Base-by-base conservation (phyloP, 1,140 invertebrate species). In the Chymomyza costata region DNA sequence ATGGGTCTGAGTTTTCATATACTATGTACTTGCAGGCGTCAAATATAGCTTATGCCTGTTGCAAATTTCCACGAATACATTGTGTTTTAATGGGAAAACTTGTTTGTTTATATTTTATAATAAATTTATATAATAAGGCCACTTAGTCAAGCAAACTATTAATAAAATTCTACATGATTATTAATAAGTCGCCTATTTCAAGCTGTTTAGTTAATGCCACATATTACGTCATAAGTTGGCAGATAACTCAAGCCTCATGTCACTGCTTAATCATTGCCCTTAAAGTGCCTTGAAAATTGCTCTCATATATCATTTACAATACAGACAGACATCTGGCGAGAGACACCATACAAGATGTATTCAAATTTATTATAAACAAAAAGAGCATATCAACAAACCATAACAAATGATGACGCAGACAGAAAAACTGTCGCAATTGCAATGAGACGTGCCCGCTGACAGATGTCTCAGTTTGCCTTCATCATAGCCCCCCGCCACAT, bases 401-500 rank as follows among this genome's bases (percentile, higher is more conserved):
- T 45, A 80, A 73, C 58, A 80, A 74, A 65, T 47, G 35, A 55
- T 78, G 73, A 78, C 73, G 73, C 58, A 68, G 67, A 28, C 32
- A 55, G 30, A 65, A 68, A 76, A 80, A 78, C 73, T 68, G 74
- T 78, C 73, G 52, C 67, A 78, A 80, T 56, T 71, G 67, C 43
- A 39, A 44, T 30, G 31, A n/a, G n/a, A 18, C 21, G 40, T 52
- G 57, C 61, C 57, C 61, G 28, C 11, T 17, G 18, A 37, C 13
- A n/a, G 18, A 16, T 46, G 21, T 38, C 35, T n/a, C n/a, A n/a
- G n/a, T n/a, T n/a, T n/a, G n/a, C n/a, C n/a, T n/a, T n/a, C n/a
- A n/a, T n/a, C n/a, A n/a, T n/a, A n/a, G n/a, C n/a, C n/a, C n/a
- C n/a, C n/a, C n/a, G n/a, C n/a, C n/a, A n/a, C n/a, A n/a, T n/a